phyloP scores from a whole-genome alignment of 2,888 invertebrate species.

The Koerneria pararmatus region DNA sequence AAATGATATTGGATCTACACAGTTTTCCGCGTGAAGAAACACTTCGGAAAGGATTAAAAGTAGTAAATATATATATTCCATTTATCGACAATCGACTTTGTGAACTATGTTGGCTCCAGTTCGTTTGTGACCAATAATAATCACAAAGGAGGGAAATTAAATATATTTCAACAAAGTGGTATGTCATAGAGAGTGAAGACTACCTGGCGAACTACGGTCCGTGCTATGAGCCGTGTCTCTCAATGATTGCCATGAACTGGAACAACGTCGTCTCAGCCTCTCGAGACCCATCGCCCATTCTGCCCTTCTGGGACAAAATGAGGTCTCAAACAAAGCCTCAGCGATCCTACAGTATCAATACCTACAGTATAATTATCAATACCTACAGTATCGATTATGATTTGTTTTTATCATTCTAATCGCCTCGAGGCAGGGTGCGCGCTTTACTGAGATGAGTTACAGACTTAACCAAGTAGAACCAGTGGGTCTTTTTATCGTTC shows the following conservation, averaged over 20 bases:
- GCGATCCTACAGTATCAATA: too few relatives aligned
- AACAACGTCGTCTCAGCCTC: constrained; percentile 67
- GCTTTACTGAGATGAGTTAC: not conserved
- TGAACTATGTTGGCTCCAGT: too few relatives aligned
- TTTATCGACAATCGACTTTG: too few relatives aligned
- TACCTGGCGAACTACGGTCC: constrained; percentile 93
- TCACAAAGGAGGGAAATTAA: too few relatives aligned
- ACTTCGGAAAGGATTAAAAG: too few relatives aligned
- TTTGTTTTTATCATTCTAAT: not conserved
- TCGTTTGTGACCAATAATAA: too few relatives aligned
- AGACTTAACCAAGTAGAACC: not conserved
- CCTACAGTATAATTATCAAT: too few relatives aligned
- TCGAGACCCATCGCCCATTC: constrained; percentile 83
- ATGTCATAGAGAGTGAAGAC: constrained; percentile 63
- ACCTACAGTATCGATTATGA: not conserved
- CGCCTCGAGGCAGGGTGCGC: constrained; percentile 16
- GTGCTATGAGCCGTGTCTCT: constrained; percentile 96
- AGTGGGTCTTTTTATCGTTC: not conserved
- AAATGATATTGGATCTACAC: too few relatives aligned
- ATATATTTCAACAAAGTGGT: too few relatives aligned
- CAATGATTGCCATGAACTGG: constrained; percentile 62
- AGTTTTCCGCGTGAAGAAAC: too few relatives aligned
- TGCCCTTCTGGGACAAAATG: constrained; percentile 97
- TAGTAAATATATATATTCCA: too few relatives aligned
- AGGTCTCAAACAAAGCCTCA: constrained; percentile 2